Percentiles rank a stretch among this genome's conserved stretches.
These are phyloP conservation scores for Leucoraja erinaceus DNA, from an alignment of 2,113 vertebrate species.

Conservation along the genomic window DNA sequence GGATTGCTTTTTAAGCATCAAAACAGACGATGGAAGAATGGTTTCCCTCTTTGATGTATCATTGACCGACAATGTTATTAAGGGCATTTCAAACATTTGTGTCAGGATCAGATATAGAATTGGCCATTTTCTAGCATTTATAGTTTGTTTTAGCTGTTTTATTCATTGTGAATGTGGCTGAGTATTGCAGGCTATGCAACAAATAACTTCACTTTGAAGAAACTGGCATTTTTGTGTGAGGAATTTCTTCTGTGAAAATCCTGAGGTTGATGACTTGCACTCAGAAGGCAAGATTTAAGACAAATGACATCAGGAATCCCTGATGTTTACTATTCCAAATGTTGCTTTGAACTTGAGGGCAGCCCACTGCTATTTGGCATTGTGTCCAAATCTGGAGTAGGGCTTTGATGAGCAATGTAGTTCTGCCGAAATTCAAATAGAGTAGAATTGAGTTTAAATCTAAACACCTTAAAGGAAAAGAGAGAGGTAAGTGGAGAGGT, in stretches of 20 bases:
- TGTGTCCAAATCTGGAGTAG: background rate
- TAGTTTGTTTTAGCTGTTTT: no score
- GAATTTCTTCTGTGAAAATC: background rate
- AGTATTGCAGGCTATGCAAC: background rate
- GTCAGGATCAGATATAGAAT: background rate
- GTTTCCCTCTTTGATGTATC: background rate
- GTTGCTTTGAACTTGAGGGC: background rate
- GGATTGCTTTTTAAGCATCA: background rate
- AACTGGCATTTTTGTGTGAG: background rate
- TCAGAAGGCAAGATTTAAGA: background rate
- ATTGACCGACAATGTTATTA: background rate
- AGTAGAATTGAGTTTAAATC: no score
- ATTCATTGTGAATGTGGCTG: background rate
- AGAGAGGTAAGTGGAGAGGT: background rate
- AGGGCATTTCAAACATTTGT: background rate
- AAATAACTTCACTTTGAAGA: background rate
- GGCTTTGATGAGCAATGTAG: background rate
- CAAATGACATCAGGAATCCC: background rate
- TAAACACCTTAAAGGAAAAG: background rate
- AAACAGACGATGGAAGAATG: background rate
- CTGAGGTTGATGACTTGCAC: background rate
- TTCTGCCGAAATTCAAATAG: background rate
- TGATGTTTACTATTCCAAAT: background rate
- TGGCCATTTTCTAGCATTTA: background rate
- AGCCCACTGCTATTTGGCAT: background rate